Evolutionary conservation across 1,140 invertebrate genomes (phyloP).

Genomic region (Odontomachus brunneus): DNA sequence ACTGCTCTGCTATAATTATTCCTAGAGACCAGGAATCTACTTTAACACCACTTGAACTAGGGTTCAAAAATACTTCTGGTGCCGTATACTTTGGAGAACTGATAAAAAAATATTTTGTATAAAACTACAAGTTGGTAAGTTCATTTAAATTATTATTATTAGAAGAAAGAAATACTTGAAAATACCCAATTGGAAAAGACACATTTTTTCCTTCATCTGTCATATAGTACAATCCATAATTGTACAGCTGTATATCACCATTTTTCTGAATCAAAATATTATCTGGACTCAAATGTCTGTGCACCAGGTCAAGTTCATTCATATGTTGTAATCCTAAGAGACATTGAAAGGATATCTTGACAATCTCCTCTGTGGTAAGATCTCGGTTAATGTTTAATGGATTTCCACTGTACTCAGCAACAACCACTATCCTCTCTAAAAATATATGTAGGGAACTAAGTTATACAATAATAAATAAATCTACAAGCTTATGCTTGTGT

Average conservation of each 20-base stretch:
- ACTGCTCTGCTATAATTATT: slow-evolving; percentile 93
- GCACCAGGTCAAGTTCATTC: slow-evolving; percentile 90
- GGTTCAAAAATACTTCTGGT: slow-evolving; percentile 92
- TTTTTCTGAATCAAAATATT: slow-evolving; percentile 93
- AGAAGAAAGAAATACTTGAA: slow-evolving; percentile 61
- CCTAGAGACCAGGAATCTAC: slow-evolving; percentile 97
- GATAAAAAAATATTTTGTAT: slow-evolving; percentile 62
- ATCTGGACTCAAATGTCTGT: slow-evolving; percentile 92
- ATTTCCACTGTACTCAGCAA: slow-evolving; percentile 93
- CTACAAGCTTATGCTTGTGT: slow-evolving; percentile 35
- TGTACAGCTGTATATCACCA: slow-evolving; percentile 93
- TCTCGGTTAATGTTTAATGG: slow-evolving; percentile 84
- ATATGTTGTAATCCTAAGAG: slow-evolving; percentile 91
- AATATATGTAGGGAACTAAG: slow-evolving; percentile 67
- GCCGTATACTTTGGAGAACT: slow-evolving; percentile 93
- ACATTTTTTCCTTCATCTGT: slow-evolving; percentile 94
- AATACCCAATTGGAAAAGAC: slow-evolving; percentile 96
- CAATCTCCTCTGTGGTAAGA: slow-evolving; percentile 85
- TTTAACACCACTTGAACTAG: slow-evolving; percentile 88
- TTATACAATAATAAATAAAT: slow-evolving; percentile 7
- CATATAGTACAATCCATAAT: slow-evolving; percentile 97
- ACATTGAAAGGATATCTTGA: slow-evolving; percentile 89
- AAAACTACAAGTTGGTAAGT: neutral
- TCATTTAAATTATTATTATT: slow-evolving; percentile 4
- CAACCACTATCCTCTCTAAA: slow-evolving; percentile 95